These are phyloP conservation scores for Chloroceryle inda DNA, from an alignment of 2,797 vertebrate genomes.

Conservation along the genomic window DNA sequence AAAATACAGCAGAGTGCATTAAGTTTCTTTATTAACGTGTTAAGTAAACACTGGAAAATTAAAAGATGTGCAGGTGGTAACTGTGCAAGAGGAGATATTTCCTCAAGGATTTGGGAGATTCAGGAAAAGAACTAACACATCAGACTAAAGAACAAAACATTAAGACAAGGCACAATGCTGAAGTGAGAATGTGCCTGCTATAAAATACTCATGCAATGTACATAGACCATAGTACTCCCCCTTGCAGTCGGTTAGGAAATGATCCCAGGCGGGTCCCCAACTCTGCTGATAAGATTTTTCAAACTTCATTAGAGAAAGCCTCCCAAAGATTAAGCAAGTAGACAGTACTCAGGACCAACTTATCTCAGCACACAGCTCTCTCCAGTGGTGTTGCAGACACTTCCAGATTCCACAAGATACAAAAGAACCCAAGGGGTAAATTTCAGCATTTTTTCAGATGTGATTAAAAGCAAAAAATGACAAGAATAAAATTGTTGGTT, in stretches of 20 bases:
- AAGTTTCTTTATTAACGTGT: background rate
- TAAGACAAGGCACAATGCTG: background rate
- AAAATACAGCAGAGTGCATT: background rate
- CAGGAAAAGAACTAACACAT: background rate
- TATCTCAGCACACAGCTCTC: slow-evolving; percentile 12
- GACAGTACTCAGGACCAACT: background rate
- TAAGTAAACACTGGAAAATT: background rate
- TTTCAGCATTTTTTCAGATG: background rate
- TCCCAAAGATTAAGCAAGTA: background rate
- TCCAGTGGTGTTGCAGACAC: slow-evolving; percentile 20
- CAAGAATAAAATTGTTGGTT: background rate
- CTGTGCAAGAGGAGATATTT: background rate
- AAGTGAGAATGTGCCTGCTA: rapidly evolving
- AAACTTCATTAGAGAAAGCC: background rate
- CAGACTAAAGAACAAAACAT: background rate
- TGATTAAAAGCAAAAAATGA: background rate
- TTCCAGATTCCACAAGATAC: background rate
- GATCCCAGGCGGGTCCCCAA: background rate
- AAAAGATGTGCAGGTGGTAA: background rate
- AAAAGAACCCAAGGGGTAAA: background rate
- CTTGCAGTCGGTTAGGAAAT: background rate
- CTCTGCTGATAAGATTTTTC: background rate
- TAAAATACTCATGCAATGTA: background rate
- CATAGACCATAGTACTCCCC: background rate
- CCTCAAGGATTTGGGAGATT: background rate